These are phyloP conservation scores for Sphaerophoria taeniata DNA, from an alignment of 2,888 invertebrate genomes.

Conservation along the genomic window DNA sequence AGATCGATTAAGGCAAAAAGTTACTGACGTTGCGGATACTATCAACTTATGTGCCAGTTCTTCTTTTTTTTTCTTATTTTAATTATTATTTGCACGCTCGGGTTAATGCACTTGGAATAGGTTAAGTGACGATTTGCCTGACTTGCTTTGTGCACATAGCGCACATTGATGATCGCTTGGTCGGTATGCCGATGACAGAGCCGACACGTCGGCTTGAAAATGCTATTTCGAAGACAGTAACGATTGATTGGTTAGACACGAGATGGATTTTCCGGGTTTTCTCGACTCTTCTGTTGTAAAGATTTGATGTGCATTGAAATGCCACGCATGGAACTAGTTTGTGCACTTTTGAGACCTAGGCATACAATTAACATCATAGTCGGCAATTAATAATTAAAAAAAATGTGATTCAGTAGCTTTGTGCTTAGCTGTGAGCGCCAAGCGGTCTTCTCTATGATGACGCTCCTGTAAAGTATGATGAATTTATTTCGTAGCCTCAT, in stretches of 20 bases:
- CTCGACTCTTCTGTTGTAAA: not conserved
- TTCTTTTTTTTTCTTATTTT: slow-evolving; percentile 45
- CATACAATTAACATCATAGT: slow-evolving; percentile 66
- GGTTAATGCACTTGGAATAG: slow-evolving; percentile 69
- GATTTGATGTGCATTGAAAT: not conserved
- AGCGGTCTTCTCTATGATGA: slow-evolving; percentile 47
- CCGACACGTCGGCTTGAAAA: slow-evolving; percentile 34
- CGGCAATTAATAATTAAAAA: slow-evolving; percentile 66
- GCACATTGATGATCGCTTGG: not conserved
- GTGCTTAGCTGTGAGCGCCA: not conserved
- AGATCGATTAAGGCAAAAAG: no score
- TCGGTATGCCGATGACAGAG: not conserved
- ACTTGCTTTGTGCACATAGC: slow-evolving; percentile 38
- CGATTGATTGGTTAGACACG: not conserved
- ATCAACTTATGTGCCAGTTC: slow-evolving; percentile 44
- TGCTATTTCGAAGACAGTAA: slow-evolving; percentile 38
- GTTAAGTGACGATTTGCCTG: slow-evolving; percentile 62
- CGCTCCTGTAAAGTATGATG: slow-evolving; percentile 11
- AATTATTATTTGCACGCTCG: slow-evolving; percentile 61
- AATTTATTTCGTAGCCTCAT: slow-evolving; percentile 18
- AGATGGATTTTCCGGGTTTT: slow-evolving; percentile 50
- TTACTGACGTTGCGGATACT: no score
- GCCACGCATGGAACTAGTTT: slow-evolving; percentile 53
- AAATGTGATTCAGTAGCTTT: slow-evolving; percentile 41
- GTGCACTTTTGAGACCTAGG: not conserved